Conservation (phyloP, 2,113 vertebrate genomes). For the Lamprotornis superbus region DNA sequence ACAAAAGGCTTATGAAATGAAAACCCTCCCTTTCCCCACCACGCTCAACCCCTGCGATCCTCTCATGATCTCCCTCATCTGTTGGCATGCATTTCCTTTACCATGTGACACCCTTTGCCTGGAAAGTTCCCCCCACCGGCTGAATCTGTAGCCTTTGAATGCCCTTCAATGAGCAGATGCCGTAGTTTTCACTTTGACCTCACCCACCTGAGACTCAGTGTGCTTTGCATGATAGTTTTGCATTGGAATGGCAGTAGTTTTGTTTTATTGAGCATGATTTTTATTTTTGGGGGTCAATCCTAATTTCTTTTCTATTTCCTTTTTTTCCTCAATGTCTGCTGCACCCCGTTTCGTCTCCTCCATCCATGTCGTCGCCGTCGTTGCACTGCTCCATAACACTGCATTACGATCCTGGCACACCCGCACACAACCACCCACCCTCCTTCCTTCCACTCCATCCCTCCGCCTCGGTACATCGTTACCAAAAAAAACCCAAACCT, state of each 20-base stretch:
- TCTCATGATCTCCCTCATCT: slow-evolving; percentile 54
- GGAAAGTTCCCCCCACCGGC: slow-evolving; percentile 45
- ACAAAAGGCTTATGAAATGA: neutral
- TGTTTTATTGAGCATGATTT: slow-evolving; percentile 85
- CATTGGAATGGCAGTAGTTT: slow-evolving; percentile 81
- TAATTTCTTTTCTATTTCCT: slow-evolving; percentile 89
- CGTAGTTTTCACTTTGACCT: slow-evolving; percentile 28
- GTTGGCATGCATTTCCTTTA: slow-evolving; percentile 74
- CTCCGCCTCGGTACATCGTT: slow-evolving; percentile 73
- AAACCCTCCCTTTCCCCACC: neutral
- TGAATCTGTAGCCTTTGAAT: slow-evolving; percentile 50
- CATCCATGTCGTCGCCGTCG: slow-evolving; percentile 83
- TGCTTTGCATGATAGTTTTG: slow-evolving; percentile 84
- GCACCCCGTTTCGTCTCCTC: slow-evolving; percentile 77
- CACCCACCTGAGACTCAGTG: slow-evolving; percentile 49
- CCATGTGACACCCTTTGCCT: slow-evolving; percentile 54
- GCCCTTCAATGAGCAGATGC: slow-evolving; percentile 58
- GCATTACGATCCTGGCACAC: slow-evolving; percentile 83
- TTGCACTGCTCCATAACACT: slow-evolving; percentile 84
- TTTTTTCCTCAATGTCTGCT: slow-evolving; percentile 78
- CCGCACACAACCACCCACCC: slow-evolving; percentile 75
- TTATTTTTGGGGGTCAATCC: slow-evolving; percentile 80
- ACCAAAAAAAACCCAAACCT: slow-evolving; percentile 7
- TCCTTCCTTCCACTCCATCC: slow-evolving; percentile 77
- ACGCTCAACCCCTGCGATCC: slow-evolving; percentile 8